A percentile compares a stretch with the other conserved stretches of the same genome.
Conservation (phyloP, 2,797 vertebrate genomes). For the Tachyglossus aculeatus region DNA sequence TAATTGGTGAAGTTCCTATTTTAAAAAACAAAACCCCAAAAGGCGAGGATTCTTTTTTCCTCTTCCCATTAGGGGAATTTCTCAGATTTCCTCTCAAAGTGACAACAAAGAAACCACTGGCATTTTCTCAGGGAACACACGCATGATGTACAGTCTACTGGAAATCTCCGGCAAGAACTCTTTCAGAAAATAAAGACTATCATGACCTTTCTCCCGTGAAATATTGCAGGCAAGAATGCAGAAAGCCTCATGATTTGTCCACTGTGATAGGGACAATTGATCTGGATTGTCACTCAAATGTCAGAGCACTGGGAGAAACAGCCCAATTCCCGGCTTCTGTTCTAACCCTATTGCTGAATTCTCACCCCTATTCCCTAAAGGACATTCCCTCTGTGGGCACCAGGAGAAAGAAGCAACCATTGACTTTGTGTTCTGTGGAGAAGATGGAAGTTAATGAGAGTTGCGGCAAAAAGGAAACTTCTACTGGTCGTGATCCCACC, state of each 20-base stretch:
- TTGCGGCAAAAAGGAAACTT: no score
- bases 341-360: slow-evolving; percentile 1
- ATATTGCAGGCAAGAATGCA: slow-evolving; percentile 47
- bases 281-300: slow-evolving; percentile 38
- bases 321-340: not conserved
- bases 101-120: slow-evolving; percentile 2
- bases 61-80: slow-evolving; percentile 4
- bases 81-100: slow-evolving; percentile 22
- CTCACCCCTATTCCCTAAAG: not conserved
- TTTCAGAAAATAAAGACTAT: slow-evolving; percentile 38
- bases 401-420: no score
- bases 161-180: slow-evolving; percentile 32
- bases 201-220: slow-evolving; percentile 35
- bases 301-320: slow-evolving; percentile 27
- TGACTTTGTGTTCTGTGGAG: no score
- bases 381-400: not conserved
- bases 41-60: slow-evolving; percentile 12
- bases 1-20: slow-evolving; percentile 26
- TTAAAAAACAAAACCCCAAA: slow-evolving; percentile 19
- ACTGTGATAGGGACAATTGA: slow-evolving; percentile 36
- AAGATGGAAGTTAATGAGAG: no score
- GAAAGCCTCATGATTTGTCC: slow-evolving; percentile 47
- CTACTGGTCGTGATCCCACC: no score
- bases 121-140: slow-evolving; percentile 24
- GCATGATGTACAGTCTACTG: not conserved